These are phyloP conservation scores for Drosophila formosana DNA, from an alignment of 2,888 invertebrate species.

Conservation along the genomic window DNA sequence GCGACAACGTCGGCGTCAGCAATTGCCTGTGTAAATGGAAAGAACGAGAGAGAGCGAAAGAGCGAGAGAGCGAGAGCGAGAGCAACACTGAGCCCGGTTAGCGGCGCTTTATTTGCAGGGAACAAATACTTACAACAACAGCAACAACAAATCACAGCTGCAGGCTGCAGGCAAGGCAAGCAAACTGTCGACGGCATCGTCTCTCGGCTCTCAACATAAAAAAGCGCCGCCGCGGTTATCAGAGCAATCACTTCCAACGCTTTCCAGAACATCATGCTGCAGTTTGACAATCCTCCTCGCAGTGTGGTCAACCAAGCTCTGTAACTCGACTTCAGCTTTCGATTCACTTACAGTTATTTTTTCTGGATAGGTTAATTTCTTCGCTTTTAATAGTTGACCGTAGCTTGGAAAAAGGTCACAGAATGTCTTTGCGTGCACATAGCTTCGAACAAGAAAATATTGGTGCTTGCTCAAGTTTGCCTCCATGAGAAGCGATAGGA, in stretches of 20 bases:
- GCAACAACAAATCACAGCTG: conserved; percentile 64
- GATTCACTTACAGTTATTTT: too few species aligned
- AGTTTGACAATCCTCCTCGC: too few species aligned
- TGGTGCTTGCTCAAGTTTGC: conserved; percentile 20
- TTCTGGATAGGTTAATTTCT: too few species aligned
- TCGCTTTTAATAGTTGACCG: too few species aligned
- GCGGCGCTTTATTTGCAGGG: conserved; percentile 69
- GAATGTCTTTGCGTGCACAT: not conserved
- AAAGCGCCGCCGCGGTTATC: conserved; percentile 56
- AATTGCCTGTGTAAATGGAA: conserved; percentile 10
- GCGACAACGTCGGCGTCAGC: conserved; percentile 2
- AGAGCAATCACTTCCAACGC: too few species aligned
- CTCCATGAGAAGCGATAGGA: conserved; percentile 17
- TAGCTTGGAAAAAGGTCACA: conserved; percentile 13
- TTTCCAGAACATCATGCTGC: too few species aligned
- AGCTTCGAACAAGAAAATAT: too few species aligned
- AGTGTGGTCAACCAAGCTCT: too few species aligned
- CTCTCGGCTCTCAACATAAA: conserved; percentile 49
- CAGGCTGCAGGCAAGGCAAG: conserved; percentile 33
- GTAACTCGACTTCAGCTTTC: too few species aligned
- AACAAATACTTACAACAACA: conserved; percentile 67
- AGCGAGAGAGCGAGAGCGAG: conserved; percentile 6
- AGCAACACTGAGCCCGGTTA: conserved; percentile 11
- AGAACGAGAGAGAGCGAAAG: not conserved
- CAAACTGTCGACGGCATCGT: conserved; percentile 37